A percentile compares a stretch with the other conserved stretches of the same genome.
Conservation (phyloP, 35 echinoderm and acorn worm species). For the Diadema setosum region DNA sequence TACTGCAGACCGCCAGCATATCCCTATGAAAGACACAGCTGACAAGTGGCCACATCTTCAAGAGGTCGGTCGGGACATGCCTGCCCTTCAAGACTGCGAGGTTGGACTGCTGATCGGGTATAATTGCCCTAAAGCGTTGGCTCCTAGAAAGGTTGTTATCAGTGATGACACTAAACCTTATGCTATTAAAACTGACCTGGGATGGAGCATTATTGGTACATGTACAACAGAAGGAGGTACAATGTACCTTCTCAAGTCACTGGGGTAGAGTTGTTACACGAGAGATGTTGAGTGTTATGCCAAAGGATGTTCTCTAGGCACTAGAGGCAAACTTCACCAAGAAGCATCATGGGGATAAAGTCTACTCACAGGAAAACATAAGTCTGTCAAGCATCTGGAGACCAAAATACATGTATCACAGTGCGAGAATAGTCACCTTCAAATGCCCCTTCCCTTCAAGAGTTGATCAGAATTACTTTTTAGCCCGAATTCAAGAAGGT, state of each 20-base stretch:
- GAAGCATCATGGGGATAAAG: not conserved
- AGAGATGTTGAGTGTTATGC: not conserved
- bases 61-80: not conserved
- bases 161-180: not conserved
- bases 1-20: not conserved
- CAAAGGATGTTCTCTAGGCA: not conserved
- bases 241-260: not conserved
- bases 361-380: not conserved
- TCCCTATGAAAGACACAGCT: not conserved
- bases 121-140: not conserved
- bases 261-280: not conserved
- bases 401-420: not conserved
- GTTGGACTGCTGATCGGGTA: not conserved
- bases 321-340: not conserved
- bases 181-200: not conserved
- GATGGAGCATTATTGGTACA: constrained; percentile 7
- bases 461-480: constrained; percentile 1
- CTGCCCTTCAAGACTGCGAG: not conserved
- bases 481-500: too few species aligned
- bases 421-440: not conserved
- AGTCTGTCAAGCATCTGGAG: not conserved
- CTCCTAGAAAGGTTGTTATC: not conserved
- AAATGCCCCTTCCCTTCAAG: not conserved
- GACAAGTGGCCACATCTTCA: constrained; percentile 26
- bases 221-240: not conserved